A percentile compares a stretch with the other conserved stretches of the same genome.
Evolutionary conservation across 2,113 vertebrate species (phyloP).

Genomic region (Triplophysa dalaica): DNA sequence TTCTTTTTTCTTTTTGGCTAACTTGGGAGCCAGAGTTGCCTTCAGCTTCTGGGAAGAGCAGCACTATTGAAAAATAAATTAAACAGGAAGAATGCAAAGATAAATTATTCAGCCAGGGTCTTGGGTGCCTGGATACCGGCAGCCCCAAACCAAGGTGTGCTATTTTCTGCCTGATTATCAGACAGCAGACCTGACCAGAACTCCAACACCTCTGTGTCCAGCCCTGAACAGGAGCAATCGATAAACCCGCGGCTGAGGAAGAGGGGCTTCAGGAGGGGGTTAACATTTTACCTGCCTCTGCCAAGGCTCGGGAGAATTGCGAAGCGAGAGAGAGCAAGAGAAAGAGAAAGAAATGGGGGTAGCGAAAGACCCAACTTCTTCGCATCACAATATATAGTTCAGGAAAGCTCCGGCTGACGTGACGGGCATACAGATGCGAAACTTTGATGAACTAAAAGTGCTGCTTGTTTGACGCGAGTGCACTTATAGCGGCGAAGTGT

Average conservation of each 20-base stretch:
- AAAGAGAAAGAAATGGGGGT: not conserved
- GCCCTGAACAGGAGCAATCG: constrained; percentile 53
- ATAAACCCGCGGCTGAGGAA: constrained; percentile 59
- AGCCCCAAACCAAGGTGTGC: constrained; percentile 64
- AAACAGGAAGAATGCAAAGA: constrained; percentile 70
- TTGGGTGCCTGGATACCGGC: constrained; percentile 62
- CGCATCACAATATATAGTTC: constrained; percentile 31
- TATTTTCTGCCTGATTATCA: constrained; percentile 70
- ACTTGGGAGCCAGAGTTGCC: constrained; percentile 58
- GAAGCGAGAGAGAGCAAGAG: constrained; percentile 2
- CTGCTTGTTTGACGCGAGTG: constrained; percentile 32
- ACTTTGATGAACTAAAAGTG: constrained; percentile 53
- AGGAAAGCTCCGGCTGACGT: constrained; percentile 41
- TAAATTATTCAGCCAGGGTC: constrained; percentile 73
- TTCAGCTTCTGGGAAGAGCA: constrained; percentile 62
- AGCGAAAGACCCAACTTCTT: constrained; percentile 13
- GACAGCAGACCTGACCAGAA: constrained; percentile 65
- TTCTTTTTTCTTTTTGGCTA: constrained; percentile 59
- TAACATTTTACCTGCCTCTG: constrained; percentile 58
- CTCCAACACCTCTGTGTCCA: constrained; percentile 55
- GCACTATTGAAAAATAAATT: constrained; percentile 74
- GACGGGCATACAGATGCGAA: constrained; percentile 51
- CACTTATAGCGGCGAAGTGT: not conserved
- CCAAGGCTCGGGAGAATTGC: constrained; percentile 55
- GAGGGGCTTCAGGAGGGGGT: constrained; percentile 57